A percentile compares a stretch with the other conserved stretches of the same genome.
phyloP scores from a whole-genome alignment of 2,113 vertebrate genomes.

The Stigmatopora argus region DNA sequence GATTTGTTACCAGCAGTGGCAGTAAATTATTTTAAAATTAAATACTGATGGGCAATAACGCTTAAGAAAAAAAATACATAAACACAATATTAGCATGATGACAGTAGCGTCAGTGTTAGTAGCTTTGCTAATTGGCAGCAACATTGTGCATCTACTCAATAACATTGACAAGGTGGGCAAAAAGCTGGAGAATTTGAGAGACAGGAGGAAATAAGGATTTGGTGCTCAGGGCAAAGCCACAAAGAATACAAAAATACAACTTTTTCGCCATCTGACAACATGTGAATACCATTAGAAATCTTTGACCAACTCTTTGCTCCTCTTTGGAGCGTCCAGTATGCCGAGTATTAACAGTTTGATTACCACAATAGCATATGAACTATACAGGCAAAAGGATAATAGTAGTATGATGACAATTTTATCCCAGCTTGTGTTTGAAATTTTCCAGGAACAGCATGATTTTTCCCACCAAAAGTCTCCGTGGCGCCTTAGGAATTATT shows the following conservation, averaged over 20 bases:
- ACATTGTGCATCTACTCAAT: not conserved
- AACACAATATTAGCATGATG: not conserved
- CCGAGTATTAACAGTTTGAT: not conserved
- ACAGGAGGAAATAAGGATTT: not conserved
- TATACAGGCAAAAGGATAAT: not conserved
- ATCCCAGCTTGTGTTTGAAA: not conserved
- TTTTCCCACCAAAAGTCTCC: too few relatives aligned
- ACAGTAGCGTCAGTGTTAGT: conserved; percentile 1
- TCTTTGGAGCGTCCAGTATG: not conserved
- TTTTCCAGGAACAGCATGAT: not conserved
- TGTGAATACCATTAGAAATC: not conserved
- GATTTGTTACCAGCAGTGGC: not conserved
- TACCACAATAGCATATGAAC: not conserved
- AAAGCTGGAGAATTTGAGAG: not conserved
- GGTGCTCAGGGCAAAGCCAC: not conserved
- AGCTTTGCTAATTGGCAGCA: not conserved
- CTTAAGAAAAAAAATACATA: not conserved
- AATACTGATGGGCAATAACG: not conserved
- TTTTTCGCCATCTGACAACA: not conserved
- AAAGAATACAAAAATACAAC: not conserved
- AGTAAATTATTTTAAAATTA: not conserved
- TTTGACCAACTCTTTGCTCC: not conserved
- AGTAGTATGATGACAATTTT: not conserved
- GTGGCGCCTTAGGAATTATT: too few relatives aligned
- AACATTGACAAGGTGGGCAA: not conserved